Evolutionary conservation across 1,140 invertebrate species (phyloP), one percentile per base, ranked within the genome.

Genomic region (Pseudachorutes palmiensis): DNA sequence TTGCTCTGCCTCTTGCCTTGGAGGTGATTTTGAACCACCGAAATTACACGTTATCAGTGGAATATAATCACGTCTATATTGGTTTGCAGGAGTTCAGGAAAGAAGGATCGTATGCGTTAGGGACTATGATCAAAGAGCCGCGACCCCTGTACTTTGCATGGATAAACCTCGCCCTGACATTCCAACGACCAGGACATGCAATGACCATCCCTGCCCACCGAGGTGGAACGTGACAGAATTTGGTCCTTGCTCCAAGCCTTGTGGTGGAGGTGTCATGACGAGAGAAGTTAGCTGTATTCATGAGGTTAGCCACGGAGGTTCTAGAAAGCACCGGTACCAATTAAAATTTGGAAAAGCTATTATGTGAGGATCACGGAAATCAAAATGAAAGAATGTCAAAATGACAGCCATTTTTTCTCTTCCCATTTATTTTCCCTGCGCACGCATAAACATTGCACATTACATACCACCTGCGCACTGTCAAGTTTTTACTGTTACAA

Each of bases 1-100:
- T 67, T 98, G 95, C 80, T 96, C 91, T 75, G 91, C 91, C 0
- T 92, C 91, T 55, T 98, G 95, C 79, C 83, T 97, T 1, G 94
- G 94, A 76, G 94, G 90, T 78, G 29, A 57, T 58, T 58, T 59
- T 22, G 62, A 61, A 61, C n/a, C n/a, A n/a, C n/a, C 19, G 36
- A 45, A 45, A 45, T 12, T 45, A 45, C 9, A 45, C 19, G 36
- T 45, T 19, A 19, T 45, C 9, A 45, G 36, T 57, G 26, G 36
- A 3, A 3, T 55, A 29, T 45, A 30, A 59, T 58, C n/a, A 49
- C 16, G 5, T 51, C 16, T 59, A 5, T 58, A 3, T 31, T 33
- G 28, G 30, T 65, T 41, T 75, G 45, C 72, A 86, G 85, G 86
- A 63, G 81, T 85, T 22, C 86, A 95, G 82, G 92, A 95, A 77